Conservation (phyloP, 2,797 vertebrate species). For the Tympanoctomys barrerae region DNA sequence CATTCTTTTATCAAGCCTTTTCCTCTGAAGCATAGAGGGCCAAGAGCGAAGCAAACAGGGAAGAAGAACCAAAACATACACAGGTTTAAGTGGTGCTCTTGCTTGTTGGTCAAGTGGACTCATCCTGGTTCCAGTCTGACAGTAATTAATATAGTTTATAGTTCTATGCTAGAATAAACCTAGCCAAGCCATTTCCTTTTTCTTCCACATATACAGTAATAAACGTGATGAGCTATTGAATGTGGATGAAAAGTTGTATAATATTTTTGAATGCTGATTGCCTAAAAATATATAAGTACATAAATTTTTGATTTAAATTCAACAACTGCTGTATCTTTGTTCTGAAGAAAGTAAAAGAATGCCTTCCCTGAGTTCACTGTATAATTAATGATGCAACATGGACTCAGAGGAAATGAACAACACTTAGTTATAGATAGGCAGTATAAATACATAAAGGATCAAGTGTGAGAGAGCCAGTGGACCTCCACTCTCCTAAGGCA, state of each 20-base stretch:
- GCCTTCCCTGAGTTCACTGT: not conserved
- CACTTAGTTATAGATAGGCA: not conserved
- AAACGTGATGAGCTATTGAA: conserved; percentile 1
- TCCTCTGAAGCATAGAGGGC: not conserved
- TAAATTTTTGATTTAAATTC: conserved; percentile 20
- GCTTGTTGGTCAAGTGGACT: not conserved
- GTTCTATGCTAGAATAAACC: not conserved
- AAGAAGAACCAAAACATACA: not conserved
- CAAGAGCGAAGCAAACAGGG: conserved; percentile 6
- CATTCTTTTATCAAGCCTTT: not conserved
- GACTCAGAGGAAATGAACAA: not conserved
- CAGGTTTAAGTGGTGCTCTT: not conserved
- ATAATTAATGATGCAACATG: conserved; percentile 28
- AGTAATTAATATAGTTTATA: not conserved
- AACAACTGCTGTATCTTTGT: not conserved
- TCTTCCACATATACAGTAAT: not conserved
- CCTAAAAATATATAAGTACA: not conserved
- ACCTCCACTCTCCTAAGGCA: not conserved
- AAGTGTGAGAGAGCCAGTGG: not conserved
- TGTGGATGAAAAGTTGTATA: not conserved
- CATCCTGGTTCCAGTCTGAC: not conserved
- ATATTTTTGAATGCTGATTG: not conserved
- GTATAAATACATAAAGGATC: not conserved
- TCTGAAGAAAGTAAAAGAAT: conserved; percentile 30
- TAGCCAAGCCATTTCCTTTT: not conserved